Evolutionary conservation across 2,797 vertebrate species (phyloP), one percentile per base, ranked within the genome.

Genomic region (Passerculus sandwichensis): DNA sequence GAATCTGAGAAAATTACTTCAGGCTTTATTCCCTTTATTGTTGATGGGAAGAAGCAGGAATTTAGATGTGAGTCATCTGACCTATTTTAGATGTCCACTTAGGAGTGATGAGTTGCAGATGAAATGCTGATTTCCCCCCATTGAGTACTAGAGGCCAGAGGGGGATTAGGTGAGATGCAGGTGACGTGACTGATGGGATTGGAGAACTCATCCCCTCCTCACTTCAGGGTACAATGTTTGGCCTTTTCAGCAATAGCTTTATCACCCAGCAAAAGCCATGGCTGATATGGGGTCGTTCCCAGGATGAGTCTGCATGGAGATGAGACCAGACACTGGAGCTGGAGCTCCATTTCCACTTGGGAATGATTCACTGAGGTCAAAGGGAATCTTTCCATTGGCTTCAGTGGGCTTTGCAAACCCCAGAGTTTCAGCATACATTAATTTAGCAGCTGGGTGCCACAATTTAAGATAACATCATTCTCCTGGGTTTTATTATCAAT

Each of bases 101-200:
- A 57, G 72, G 71, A 91, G 84, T 85, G 92, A 85, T 93, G 91
- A 89, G 56, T 76, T 96, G 60, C 89, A 93, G 96, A 89, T 89
- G 86, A 91, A 92, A 85, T 45, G 23, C 75, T 76, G n/a, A 89
- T 53, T 92, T 84, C 54, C 69, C 44, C 66, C n/a, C 5, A 0
- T 7, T 86, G 62, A 72, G 50, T 69, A 76, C 22, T 34, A 42
- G 42, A 87, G 57, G 79, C 14, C 48, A 71, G 57, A 78, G 56
- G 5, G 22, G 44, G 36, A 48, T 73, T 48, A 57, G 2, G 21
- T 84, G 65, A 60, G 20, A 42, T 73, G 44, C 53, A 51, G 73
- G 51, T 72, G 30, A 54, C 51, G 56, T 72, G 30, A 54, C 51
- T 29, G 18, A 70, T 29, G 47, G 70, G 51, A 59, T 65, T 57